Evolutionary conservation across 2,888 invertebrate species (phyloP).

Genomic region (Sphinx pinastri): DNA sequence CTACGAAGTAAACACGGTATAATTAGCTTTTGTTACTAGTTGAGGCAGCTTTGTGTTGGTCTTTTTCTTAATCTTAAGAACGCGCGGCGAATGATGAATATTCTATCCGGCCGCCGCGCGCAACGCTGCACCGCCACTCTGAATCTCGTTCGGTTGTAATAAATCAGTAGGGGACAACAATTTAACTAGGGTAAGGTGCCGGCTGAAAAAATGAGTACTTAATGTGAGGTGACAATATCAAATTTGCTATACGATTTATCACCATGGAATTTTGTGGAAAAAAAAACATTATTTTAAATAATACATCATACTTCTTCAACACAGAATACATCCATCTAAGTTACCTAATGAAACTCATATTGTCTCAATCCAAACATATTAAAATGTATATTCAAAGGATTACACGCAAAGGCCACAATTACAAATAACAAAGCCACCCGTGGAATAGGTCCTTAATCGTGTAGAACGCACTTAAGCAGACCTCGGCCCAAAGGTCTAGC

Average conservation of each 20-base stretch:
- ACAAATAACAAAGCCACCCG: conserved; percentile 38
- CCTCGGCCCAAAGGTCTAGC: conserved; percentile 49
- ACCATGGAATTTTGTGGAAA: neutral
- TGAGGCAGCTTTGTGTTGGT: conserved; percentile 30
- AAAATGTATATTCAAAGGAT: neutral
- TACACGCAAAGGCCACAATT: conserved; percentile 10
- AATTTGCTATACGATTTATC: neutral
- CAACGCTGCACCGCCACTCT: neutral
- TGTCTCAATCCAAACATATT: no score
- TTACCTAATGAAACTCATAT: no score
- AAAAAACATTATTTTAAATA: neutral
- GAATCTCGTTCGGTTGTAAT: neutral
- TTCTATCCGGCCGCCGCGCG: neutral
- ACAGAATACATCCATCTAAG: neutral
- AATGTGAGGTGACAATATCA: neutral
- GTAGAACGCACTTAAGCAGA: conserved; percentile 43
- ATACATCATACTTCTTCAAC: neutral
- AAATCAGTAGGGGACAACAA: neutral
- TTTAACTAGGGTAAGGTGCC: neutral
- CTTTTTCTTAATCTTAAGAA: conserved; percentile 31
- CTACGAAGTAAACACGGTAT: conserved; percentile 61
- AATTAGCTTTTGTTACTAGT: conserved; percentile 61
- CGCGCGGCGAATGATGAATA: conserved; percentile 12
- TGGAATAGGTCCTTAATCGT: conserved; percentile 56
- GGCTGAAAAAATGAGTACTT: neutral